Conservation (phyloP, 2,113 vertebrate genomes). For the Hydropotes inermis region DNA sequence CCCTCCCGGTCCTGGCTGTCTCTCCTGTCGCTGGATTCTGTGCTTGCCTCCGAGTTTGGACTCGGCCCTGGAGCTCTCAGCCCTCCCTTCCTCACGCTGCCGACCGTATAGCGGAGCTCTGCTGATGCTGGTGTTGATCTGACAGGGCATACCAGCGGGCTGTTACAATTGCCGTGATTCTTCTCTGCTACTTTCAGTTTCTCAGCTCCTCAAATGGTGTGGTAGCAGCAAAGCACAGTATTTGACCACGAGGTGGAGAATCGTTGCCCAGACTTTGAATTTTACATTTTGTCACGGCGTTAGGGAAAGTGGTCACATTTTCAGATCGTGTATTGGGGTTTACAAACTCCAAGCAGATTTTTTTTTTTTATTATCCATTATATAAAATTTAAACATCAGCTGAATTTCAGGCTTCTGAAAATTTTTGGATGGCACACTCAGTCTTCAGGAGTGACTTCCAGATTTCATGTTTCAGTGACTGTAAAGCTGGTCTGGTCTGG, state of each 20-base stretch:
- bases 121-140: conserved; percentile 13
- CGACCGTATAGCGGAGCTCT: neutral
- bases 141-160: neutral
- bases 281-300: neutral
- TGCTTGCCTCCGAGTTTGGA: neutral
- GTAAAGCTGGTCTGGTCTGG: neutral
- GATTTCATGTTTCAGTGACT: neutral
- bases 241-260: neutral
- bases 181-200: neutral
- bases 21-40: neutral
- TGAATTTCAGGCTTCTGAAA: neutral
- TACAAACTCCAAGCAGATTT: neutral
- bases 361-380: neutral
- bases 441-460: neutral
- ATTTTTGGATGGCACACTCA: neutral
- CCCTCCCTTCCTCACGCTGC: neutral
- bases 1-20: neutral
- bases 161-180: conserved; percentile 18
- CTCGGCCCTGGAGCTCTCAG: neutral
- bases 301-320: neutral
- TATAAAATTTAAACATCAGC: neutral
- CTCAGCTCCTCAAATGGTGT: neutral
- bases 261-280: accelerated
- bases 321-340: neutral
- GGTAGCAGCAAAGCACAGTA: neutral